Evolutionary conservation across 2,888 invertebrate genomes (phyloP).

Genomic region (Ichneumoninae sp.): DNA sequence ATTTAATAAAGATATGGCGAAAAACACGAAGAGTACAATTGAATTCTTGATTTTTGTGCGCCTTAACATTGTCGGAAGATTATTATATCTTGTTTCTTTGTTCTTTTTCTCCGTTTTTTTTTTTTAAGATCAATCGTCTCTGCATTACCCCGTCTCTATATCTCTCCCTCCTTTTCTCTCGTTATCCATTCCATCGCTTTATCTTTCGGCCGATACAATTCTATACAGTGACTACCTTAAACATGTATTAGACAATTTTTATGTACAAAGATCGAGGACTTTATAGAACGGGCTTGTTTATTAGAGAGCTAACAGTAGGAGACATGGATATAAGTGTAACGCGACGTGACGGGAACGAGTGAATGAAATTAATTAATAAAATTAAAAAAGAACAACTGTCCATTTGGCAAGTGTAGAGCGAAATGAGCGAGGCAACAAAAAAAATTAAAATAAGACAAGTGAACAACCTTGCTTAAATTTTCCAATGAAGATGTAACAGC

Average conservation of each 20-base stretch:
- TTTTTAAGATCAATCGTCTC: slow-evolving; percentile 6
- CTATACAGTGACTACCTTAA: slow-evolving; percentile 60
- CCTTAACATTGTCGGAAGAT: slow-evolving; percentile 75
- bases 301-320: slow-evolving; percentile 63
- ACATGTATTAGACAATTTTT: slow-evolving; percentile 61
- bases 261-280: slow-evolving; percentile 63
- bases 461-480: slow-evolving; percentile 28
- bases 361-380: slow-evolving; percentile 19
- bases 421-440: slow-evolving; percentile 34
- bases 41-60: slow-evolving; percentile 78
- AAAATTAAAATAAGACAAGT: slow-evolving; percentile 1
- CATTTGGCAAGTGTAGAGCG: slow-evolving; percentile 32
- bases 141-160: slow-evolving; percentile 23
- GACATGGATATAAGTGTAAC: slow-evolving; percentile 52
- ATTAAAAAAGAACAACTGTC: slow-evolving; percentile 8
- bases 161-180: slow-evolving; percentile 42
- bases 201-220: slow-evolving; percentile 54
- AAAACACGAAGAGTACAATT: slow-evolving; percentile 79
- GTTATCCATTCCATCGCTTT: slow-evolving; percentile 55
- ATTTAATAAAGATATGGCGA: slow-evolving; percentile 75
- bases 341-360: slow-evolving; percentile 30
- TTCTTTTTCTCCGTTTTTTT: slow-evolving; percentile 41
- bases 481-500: neutral
- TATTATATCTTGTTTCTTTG: slow-evolving; percentile 62
- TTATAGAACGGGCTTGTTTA: slow-evolving; percentile 52